phyloP scores from a whole-genome alignment of 2,113 vertebrate genomes.

The Ammodytes dubius region DNA sequence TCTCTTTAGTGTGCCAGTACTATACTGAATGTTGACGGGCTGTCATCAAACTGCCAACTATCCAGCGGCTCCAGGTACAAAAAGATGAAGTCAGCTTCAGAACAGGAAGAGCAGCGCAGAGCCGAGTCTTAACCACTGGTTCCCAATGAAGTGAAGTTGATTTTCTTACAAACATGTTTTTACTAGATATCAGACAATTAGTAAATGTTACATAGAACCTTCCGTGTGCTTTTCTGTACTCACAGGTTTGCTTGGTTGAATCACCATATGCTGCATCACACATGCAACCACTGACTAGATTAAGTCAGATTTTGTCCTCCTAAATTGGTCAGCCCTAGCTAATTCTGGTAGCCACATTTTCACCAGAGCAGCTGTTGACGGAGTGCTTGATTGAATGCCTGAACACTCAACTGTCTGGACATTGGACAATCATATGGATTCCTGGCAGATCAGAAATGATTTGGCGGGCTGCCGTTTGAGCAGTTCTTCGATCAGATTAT shows the following conservation, averaged over 20 bases:
- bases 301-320: background rate
- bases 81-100: constrained; percentile 8
- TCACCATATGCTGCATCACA: background rate
- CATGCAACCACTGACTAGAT: background rate
- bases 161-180: background rate
- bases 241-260: too few species aligned
- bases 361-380: background rate
- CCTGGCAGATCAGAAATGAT: background rate
- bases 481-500: background rate
- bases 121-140: background rate
- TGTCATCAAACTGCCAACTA: constrained; percentile 43
- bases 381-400: background rate
- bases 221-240: background rate
- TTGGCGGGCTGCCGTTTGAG: background rate
- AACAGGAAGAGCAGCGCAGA: background rate
- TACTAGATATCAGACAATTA: background rate
- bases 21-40: constrained; percentile 35
- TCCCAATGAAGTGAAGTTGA: background rate
- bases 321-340: background rate
- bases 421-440: background rate
- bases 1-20: background rate
- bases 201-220: background rate
- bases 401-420: background rate
- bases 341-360: background rate
- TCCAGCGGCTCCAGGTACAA: constrained; percentile 8